These are phyloP conservation scores for Forficula auricularia DNA, from an alignment of 1,140 invertebrate genomes.

Conservation along the genomic window DNA sequence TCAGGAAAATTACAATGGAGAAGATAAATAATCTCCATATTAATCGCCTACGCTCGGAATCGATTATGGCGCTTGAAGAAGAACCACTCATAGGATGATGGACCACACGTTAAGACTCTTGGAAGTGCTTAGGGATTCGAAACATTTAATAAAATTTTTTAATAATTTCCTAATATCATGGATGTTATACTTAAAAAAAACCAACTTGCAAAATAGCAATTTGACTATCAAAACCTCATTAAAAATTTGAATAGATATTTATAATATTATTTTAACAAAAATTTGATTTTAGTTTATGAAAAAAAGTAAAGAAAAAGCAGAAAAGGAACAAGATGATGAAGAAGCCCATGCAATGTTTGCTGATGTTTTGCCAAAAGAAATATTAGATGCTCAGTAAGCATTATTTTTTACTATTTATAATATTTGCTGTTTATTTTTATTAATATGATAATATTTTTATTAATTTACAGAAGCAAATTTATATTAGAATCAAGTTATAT, in stretches of 20 bases:
- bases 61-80: no score
- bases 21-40: no score
- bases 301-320: constrained; percentile 62
- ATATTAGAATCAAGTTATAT: constrained; percentile 58
- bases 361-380: constrained; percentile 39
- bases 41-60: no score
- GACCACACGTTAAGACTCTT: no score
- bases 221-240: not conserved
- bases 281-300: constrained; percentile 59
- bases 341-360: constrained; percentile 48
- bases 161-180: no score
- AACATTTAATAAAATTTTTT: no score
- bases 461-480: constrained; percentile 39
- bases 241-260: constrained; percentile 3
- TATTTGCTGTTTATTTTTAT: no score
- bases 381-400: constrained; percentile 35
- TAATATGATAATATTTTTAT: constrained; percentile 11
- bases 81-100: no score
- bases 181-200: no score
- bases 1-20: no score
- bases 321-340: constrained; percentile 53
- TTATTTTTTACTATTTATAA: not conserved
- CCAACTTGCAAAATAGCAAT: constrained; percentile 5
- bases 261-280: constrained; percentile 4
- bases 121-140: no score